These are phyloP conservation scores for Matsumyia berberina DNA, from an alignment of 2,888 invertebrate species.

Conservation along the genomic window DNA sequence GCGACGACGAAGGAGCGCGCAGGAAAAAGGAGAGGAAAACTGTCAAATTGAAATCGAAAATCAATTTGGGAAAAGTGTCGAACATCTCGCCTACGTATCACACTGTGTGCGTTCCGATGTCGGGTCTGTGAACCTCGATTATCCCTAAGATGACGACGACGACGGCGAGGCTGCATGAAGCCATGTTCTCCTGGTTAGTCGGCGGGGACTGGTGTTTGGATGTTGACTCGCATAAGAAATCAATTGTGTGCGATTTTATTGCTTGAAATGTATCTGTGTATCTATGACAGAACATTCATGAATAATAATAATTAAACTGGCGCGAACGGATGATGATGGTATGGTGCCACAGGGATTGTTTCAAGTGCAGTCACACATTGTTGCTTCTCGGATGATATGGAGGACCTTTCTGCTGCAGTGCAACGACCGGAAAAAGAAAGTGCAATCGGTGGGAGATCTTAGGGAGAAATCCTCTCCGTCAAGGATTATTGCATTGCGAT, in stretches of 20 bases:
- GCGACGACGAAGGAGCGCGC: neutral
- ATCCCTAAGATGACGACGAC: conserved; percentile 32
- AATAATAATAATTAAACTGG: conserved; percentile 52
- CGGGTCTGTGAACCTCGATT: conserved; percentile 25
- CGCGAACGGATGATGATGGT: neutral
- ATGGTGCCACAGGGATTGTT: neutral
- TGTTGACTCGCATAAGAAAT: conserved; percentile 13
- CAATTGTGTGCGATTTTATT: conserved; percentile 26
- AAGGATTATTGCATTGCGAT: conserved; percentile 38
- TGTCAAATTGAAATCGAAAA: conserved; percentile 68
- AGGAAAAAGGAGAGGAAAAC: conserved; percentile 7
- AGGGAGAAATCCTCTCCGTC: conserved; percentile 1
- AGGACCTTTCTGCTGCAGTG: neutral
- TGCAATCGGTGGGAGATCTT: conserved; percentile 6
- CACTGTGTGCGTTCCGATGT: conserved; percentile 4
- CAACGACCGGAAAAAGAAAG: conserved; percentile 29
- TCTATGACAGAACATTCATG: conserved; percentile 38
- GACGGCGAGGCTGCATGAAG: neutral
- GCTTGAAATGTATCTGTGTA: conserved; percentile 18
- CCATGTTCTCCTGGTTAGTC: no score
- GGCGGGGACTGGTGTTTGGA: neutral
- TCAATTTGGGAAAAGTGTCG: conserved; percentile 66
- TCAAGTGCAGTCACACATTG: conserved; percentile 20
- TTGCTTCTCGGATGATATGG: neutral
- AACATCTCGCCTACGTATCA: conserved; percentile 43